Evolutionary conservation across 2,888 invertebrate genomes (phyloP).

Genomic region (Leucophenga montana): DNA sequence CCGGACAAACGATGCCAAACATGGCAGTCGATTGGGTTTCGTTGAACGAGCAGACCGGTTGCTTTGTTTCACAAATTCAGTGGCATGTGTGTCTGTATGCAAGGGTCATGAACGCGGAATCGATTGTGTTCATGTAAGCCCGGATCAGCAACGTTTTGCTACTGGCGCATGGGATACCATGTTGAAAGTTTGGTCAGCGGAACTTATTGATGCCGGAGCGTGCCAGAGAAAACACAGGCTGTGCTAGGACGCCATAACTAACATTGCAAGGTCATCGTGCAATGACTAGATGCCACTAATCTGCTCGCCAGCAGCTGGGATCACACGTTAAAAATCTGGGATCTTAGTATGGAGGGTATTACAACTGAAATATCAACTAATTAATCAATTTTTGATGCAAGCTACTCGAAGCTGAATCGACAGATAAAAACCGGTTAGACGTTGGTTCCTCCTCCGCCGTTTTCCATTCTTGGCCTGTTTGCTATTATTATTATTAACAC

Average conservation of each 20-base stretch:
- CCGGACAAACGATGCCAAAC: conserved; percentile 89
- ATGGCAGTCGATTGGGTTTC: conserved; percentile 92
- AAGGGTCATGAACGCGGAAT: conserved; percentile 94
- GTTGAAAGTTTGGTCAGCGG: conserved; percentile 92
- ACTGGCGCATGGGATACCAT: conserved; percentile 95
- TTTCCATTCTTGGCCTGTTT: too few species aligned
- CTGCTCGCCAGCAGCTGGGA: conserved; percentile 95
- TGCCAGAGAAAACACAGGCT: conserved; percentile 71
- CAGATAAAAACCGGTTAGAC: conserved; percentile 92
- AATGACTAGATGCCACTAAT: conserved; percentile 87
- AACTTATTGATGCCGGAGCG: conserved; percentile 77
- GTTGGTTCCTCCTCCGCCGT: too few species aligned
- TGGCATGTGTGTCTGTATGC: conserved; percentile 86
- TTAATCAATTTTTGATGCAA: conserved; percentile 91
- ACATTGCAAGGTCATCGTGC: conserved; percentile 93
- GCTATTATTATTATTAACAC: too few species aligned
- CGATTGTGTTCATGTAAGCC: conserved; percentile 87
- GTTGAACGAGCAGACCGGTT: conserved; percentile 77
- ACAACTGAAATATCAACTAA: conserved; percentile 89
- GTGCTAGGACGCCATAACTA: conserved; percentile 83
- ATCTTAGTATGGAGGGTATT: conserved; percentile 87
- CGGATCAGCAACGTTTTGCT: conserved; percentile 79
- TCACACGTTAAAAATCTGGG: conserved; percentile 95
- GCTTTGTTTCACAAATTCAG: conserved; percentile 84
- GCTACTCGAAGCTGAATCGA: conserved; percentile 86